Evolutionary conservation across 2,888 invertebrate genomes (phyloP), one percentile per base, ranked within the genome.

Genomic region (Ornithoptera alexandrae): DNA sequence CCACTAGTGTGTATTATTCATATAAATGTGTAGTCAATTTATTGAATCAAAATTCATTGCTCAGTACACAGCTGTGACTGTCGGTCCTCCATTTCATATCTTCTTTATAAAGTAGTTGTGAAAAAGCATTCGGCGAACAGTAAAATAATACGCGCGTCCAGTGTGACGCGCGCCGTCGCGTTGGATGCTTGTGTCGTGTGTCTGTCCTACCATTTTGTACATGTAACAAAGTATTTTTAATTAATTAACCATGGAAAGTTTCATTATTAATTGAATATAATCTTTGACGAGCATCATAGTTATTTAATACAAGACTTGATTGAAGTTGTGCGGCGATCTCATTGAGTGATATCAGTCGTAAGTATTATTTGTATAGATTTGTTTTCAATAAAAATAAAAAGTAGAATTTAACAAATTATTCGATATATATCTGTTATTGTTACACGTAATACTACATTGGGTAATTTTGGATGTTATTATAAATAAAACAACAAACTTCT

Each of bases 61-160:
- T 59, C 24, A 22, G 46, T 57, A 15, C 60, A 17, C 65, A 65
- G 65, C 20, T 65, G 65, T 18, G 57, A 42, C 58, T 57, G 59
- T 22, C 46, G 46, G 18, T 46, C 46, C 59, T 58, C 59, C 8
- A 59, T 65, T 59, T 59, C 20, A 65, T 65, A 65, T 65, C 46
- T 18, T n/a, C 65, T 24, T 18, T 50, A 20, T 46, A 65, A 57
- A 57, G 57, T 20, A 57, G 18, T 59, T 59, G 59, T 5, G 59
- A 59, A 58, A 65, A 59, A 58, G 59, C 59, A 46, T 65, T 59
- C 8, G 17, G 18, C n/a, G 30, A 59, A 59, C 15, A 59, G 30
- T 30, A 59, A 59, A 59, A 59, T 59, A 30, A 59, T 24, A 59
- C 22, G 15, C 8, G 58, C 56, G 56, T 57, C 18, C 57, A 57